phyloP scores from a whole-genome alignment of 2,888 invertebrate species.

The Drosophila niveifrons region DNA sequence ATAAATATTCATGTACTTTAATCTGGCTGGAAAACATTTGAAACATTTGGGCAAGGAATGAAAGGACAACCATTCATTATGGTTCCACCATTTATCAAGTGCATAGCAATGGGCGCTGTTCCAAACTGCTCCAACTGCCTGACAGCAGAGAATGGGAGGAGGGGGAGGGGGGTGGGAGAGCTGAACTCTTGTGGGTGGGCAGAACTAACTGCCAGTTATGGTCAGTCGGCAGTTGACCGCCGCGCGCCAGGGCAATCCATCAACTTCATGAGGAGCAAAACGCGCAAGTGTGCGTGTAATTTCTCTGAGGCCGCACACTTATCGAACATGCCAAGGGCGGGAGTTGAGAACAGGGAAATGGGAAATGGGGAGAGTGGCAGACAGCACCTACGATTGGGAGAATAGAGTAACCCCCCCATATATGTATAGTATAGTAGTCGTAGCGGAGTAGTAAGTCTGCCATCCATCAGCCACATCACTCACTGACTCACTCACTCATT shows the following conservation, averaged over 20 bases:
- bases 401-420: constrained; percentile 16
- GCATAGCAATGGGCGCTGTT: constrained; percentile 40
- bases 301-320: constrained; percentile 65
- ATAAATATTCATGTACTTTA: constrained; percentile 40
- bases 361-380: background rate
- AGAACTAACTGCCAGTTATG: constrained; percentile 51
- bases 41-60: constrained; percentile 9
- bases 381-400: constrained; percentile 22
- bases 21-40: constrained; percentile 20
- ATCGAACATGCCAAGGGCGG: constrained; percentile 41
- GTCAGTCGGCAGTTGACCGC: constrained; percentile 55
- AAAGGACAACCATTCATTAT: constrained; percentile 59
- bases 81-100: constrained; percentile 56
- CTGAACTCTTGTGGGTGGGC: background rate
- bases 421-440: background rate
- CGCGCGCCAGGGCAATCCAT: constrained; percentile 47
- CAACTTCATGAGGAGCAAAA: constrained; percentile 53
- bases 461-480: constrained; percentile 60
- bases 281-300: constrained; percentile 66
- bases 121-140: constrained; percentile 29
- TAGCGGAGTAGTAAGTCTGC: constrained; percentile 9
- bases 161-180: background rate
- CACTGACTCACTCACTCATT: constrained; percentile 54
- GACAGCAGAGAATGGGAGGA: background rate
- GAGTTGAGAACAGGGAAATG: background rate